Percentiles rank a stretch among this genome's conserved stretches.
Conservation (phyloP, 2,888 invertebrate species). For the Nesidiocoris tenuis region DNA sequence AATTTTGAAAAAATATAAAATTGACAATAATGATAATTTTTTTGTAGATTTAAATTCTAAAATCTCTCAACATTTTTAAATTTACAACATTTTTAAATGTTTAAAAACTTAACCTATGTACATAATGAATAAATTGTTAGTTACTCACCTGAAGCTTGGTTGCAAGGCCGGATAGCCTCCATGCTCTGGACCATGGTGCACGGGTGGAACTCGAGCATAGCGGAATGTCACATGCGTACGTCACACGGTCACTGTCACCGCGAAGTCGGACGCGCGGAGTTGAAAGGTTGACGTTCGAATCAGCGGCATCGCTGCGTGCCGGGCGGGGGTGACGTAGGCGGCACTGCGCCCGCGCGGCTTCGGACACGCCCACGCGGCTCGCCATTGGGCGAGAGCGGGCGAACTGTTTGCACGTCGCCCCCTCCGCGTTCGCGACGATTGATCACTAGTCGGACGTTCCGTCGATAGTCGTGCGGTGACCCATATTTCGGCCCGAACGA, state of each 20-base stretch:
- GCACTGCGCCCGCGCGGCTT: too few relatives aligned
- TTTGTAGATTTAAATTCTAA: too few relatives aligned
- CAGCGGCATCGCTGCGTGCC: background rate
- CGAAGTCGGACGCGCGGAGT: background rate
- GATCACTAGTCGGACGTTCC: background rate
- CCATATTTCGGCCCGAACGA: too few relatives aligned
- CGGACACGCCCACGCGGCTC: background rate
- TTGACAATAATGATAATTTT: too few relatives aligned
- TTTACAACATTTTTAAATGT: too few relatives aligned
- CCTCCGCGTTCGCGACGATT: background rate
- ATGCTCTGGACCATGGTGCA: conserved; percentile 50
- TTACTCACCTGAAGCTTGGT: conserved; percentile 48
- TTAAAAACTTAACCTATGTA: too few relatives aligned
- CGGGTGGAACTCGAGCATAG: conserved; percentile 49
- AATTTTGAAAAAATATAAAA: too few relatives aligned
- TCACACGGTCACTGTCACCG: conserved; percentile 41
- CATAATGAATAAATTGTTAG: too few relatives aligned
- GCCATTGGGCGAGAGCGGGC: background rate
- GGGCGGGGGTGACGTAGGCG: too few relatives aligned
- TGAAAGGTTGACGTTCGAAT: conserved; percentile 17
- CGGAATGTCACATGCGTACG: conserved; percentile 33
- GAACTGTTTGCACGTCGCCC: conserved; percentile 3
- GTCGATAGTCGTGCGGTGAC: background rate
- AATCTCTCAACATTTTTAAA: too few relatives aligned
- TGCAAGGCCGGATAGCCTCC: conserved; percentile 48